These are phyloP conservation scores for Eretmochelys imbricata DNA, from an alignment of 2,113 vertebrate species.

Conservation along the genomic window DNA sequence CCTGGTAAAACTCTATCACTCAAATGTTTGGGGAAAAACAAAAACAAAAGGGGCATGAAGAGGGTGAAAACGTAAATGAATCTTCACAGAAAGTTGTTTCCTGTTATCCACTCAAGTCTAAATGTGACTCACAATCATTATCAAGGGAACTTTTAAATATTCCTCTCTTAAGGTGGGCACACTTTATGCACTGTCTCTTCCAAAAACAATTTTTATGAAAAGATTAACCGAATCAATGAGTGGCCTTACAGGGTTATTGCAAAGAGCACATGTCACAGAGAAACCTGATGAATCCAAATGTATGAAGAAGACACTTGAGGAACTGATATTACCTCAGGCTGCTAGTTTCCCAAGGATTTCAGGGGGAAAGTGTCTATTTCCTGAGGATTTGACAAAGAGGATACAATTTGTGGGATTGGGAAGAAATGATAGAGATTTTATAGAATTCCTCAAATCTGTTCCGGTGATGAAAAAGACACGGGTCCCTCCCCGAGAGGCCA, in stretches of 20 bases:
- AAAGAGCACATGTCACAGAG: background rate
- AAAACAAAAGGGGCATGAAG: background rate
- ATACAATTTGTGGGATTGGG: background rate
- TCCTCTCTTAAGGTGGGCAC: background rate
- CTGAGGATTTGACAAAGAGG: background rate
- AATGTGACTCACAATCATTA: background rate
- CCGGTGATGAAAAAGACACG: background rate
- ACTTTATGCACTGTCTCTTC: background rate
- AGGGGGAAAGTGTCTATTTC: background rate
- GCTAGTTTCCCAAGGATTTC: background rate
- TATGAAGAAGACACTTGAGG: background rate
- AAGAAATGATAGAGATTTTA: background rate
- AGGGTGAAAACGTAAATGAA: conserved; percentile 12
- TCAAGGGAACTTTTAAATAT: background rate
- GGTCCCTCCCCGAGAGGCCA: background rate
- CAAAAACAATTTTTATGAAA: background rate
- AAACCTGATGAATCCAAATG: accelerated
- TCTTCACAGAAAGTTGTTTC: background rate
- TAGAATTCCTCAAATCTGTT: conserved; percentile 7
- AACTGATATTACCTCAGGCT: accelerated
- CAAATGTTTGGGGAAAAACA: background rate
- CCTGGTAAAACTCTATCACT: background rate
- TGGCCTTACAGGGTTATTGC: background rate
- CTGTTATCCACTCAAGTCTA: background rate
- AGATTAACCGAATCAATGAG: background rate